Percentiles rank a stretch among this genome's conserved stretches.
Conservation (phyloP, 2,113 vertebrate genomes). For the Perca flavescens region DNA sequence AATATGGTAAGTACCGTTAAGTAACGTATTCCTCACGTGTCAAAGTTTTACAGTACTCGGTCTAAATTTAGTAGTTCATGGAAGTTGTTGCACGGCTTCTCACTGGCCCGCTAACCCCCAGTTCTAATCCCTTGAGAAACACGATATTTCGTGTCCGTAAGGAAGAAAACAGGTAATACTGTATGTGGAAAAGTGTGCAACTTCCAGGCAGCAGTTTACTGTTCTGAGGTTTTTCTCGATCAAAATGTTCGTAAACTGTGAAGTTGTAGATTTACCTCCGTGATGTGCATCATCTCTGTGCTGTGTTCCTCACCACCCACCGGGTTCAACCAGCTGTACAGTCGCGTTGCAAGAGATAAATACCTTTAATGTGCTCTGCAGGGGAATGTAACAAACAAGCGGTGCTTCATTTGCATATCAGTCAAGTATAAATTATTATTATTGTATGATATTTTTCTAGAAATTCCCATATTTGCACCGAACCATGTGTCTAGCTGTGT, state of each 20-base stretch:
- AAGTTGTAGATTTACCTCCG: slow-evolving; percentile 55
- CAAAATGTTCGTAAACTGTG: slow-evolving; percentile 42
- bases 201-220: slow-evolving; percentile 20
- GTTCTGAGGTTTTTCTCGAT: neutral
- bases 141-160: neutral
- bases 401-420: neutral
- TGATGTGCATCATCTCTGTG: slow-evolving; percentile 63
- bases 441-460: neutral
- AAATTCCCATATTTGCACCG: neutral
- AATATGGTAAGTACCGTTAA: slow-evolving; percentile 82
- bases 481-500: neutral
- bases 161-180: slow-evolving; percentile 14
- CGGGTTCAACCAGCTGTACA: slow-evolving; percentile 61
- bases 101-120: neutral
- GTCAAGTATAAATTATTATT: neutral
- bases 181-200: slow-evolving; percentile 19
- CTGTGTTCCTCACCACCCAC: slow-evolving; percentile 64
- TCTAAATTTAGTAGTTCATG: neutral
- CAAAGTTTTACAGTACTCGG: slow-evolving; percentile 7
- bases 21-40: slow-evolving; percentile 13
- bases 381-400: slow-evolving; percentile 5
- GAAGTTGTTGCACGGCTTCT: neutral
- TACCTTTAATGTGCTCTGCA: slow-evolving; percentile 42
- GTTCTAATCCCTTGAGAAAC: slow-evolving; percentile 26
- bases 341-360: slow-evolving; percentile 39